Conservation (phyloP, 2,888 invertebrate species). For the Muschampia plurimacula region DNA sequence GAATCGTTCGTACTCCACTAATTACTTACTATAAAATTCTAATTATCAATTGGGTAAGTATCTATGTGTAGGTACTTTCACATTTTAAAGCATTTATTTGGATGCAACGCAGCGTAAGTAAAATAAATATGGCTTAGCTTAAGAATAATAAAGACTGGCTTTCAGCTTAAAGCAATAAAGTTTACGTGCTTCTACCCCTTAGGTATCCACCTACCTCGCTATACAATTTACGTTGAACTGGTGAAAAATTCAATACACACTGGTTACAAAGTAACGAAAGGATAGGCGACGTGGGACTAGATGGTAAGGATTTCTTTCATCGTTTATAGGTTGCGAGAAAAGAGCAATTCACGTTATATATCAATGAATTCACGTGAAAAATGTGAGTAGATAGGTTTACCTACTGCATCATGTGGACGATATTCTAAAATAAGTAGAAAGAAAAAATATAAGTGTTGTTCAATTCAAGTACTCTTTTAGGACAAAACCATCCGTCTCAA, state of each 20-base stretch:
- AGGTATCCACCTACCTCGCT: background rate
- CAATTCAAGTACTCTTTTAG: no score
- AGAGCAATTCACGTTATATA: no score
- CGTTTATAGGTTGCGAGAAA: background rate
- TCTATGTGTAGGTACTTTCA: no score
- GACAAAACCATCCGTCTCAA: no score
- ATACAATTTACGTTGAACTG: conserved; percentile 17
- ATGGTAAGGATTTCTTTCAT: background rate
- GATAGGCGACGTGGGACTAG: conserved; percentile 32
- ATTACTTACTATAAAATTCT: no score
- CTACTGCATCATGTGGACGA: no score
- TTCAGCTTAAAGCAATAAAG: background rate
- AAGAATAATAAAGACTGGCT: background rate
- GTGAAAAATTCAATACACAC: conserved; percentile 49
- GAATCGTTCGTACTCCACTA: no score
- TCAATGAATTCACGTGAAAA: no score
- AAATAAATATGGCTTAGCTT: background rate
- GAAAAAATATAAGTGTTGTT: no score
- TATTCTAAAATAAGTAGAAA: no score
- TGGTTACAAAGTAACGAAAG: conserved; percentile 44
- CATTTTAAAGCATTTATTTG: background rate
- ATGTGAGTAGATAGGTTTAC: no score
- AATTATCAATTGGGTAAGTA: no score
- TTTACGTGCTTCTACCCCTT: background rate
- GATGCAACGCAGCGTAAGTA: background rate